Conservation (phyloP, 2,888 invertebrate genomes). For the Erpobdella octoculata region DNA sequence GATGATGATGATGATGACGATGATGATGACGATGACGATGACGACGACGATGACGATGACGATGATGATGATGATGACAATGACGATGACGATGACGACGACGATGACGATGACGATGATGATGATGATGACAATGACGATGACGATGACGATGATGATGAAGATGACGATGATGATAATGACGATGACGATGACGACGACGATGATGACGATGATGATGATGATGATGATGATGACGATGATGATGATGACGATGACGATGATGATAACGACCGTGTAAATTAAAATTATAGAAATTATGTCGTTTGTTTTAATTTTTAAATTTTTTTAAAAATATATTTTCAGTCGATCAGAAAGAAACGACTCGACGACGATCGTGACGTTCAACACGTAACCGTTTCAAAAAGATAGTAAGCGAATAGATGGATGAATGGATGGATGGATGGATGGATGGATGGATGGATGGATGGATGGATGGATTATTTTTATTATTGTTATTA, state of each 20-base stretch:
- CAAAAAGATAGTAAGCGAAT: background rate
- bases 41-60: background rate
- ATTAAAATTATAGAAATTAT: constrained; percentile 25
- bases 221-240: constrained; percentile 33
- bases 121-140: constrained; percentile 31
- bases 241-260: constrained; percentile 31
- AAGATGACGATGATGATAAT: constrained; percentile 29
- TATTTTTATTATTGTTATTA: too few species aligned
- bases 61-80: background rate
- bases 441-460: background rate
- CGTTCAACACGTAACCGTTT: too few species aligned
- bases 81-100: background rate
- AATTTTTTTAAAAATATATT: too few species aligned
- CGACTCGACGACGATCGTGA: background rate
- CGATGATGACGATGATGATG: constrained; percentile 28
- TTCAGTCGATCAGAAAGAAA: too few species aligned
- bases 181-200: constrained; percentile 27
- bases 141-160: constrained; percentile 31
- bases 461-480: background rate
- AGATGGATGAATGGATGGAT: background rate
- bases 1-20: background rate
- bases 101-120: constrained; percentile 27
- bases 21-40: background rate
- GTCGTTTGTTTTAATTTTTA: too few species aligned
- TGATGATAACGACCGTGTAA: constrained; percentile 25